A percentile compares a stretch with the other conserved stretches of the same genome.
phyloP scores from a whole-genome alignment of 2,797 vertebrate species.

The Centropyge bicolor region DNA sequence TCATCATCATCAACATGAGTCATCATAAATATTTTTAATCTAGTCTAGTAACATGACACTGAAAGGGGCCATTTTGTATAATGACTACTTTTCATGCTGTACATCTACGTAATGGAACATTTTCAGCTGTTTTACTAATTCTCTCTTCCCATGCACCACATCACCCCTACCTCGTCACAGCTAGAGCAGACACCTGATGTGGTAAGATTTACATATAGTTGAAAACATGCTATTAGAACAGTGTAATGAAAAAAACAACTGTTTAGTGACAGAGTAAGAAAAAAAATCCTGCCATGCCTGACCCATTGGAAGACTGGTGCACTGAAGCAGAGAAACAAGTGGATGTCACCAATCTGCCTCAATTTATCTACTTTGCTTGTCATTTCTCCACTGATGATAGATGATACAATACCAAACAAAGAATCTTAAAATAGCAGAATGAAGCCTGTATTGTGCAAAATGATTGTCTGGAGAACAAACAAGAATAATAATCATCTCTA shows the following conservation, averaged over 20 bases:
- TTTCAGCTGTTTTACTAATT: not conserved
- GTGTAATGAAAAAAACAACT: not conserved
- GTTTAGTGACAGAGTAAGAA: not conserved
- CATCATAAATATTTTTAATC: no score
- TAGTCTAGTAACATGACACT: not conserved
- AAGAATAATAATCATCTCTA: not conserved
- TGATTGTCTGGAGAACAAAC: not conserved
- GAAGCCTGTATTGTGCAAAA: not conserved
- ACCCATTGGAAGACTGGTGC: not conserved
- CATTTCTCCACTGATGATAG: slow-evolving; percentile 4
- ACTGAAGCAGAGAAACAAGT: slow-evolving; percentile 7
- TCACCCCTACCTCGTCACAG: not conserved
- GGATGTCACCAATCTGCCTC: slow-evolving; percentile 4
- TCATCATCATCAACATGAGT: no score
- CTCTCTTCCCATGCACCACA: not conserved
- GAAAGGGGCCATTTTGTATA: not conserved
- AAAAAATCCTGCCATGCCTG: not conserved
- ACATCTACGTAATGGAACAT: not conserved
- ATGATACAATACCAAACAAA: slow-evolving; percentile 18
- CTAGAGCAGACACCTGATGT: not conserved
- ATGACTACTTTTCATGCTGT: not conserved
- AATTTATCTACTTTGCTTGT: not conserved
- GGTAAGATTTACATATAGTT: not conserved
- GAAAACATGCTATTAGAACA: not conserved
- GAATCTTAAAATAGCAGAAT: slow-evolving; percentile 15